phyloP scores from a whole-genome alignment of 2,888 invertebrate species.

The Sminthurides aquaticus region DNA sequence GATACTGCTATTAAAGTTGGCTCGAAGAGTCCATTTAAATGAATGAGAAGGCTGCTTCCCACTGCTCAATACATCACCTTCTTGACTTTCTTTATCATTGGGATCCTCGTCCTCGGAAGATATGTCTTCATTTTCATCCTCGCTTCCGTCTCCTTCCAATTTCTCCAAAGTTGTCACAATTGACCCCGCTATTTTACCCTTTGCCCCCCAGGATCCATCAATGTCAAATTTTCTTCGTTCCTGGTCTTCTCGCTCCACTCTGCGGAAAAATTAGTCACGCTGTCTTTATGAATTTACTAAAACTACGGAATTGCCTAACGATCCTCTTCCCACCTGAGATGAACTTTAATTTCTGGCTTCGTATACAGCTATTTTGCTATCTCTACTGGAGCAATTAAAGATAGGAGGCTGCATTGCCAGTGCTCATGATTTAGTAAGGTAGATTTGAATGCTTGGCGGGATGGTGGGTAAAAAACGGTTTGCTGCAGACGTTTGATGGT shows the following conservation, averaged over 20 bases:
- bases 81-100: conserved; percentile 15
- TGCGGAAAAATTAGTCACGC: conserved; percentile 15
- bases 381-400: too few species aligned
- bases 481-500: too few species aligned
- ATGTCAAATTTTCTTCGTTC: conserved; percentile 32
- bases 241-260: conserved; percentile 31
- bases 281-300: not conserved
- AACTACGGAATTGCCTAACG: not conserved
- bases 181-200: conserved; percentile 33
- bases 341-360: too few species aligned
- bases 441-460: too few species aligned
- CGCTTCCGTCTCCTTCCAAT: conserved; percentile 39
- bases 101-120: conserved; percentile 43
- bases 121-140: conserved; percentile 45
- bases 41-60: conserved; percentile 1
- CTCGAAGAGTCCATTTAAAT: conserved; percentile 15
- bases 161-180: conserved; percentile 31
- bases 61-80: conserved; percentile 5
- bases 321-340: too few species aligned
- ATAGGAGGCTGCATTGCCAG: too few species aligned
- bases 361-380: too few species aligned
- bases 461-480: too few species aligned
- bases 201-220: conserved; percentile 36
- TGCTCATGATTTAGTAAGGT: too few species aligned
- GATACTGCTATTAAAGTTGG: conserved; percentile 24